Evolutionary conservation across 1,140 invertebrate species (phyloP).

Genomic region (Coenobita brevimanus): DNA sequence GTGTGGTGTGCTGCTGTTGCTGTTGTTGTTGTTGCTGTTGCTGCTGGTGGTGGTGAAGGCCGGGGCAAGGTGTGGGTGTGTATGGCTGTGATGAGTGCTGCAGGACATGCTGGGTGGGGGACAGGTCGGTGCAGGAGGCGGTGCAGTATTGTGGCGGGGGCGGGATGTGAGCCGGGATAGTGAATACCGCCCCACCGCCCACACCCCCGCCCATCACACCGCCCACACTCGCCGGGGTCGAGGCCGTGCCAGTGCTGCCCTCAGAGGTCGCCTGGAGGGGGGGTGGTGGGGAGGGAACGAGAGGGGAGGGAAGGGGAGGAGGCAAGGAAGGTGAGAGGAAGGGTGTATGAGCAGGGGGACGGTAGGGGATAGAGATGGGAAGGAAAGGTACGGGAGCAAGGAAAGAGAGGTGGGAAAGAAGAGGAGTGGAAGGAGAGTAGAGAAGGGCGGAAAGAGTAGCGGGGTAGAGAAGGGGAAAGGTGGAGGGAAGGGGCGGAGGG

Average conservation of each 20-base stretch:
- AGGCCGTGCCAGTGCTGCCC: slow-evolving; percentile 49
- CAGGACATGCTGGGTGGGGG: slow-evolving; percentile 60
- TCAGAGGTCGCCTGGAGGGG: slow-evolving; percentile 42
- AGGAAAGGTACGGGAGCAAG: background rate
- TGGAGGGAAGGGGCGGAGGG: too few relatives aligned
- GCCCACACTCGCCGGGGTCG: slow-evolving; percentile 36
- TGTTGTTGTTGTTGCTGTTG: too few relatives aligned
- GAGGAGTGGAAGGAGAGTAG: background rate
- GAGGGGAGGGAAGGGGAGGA: background rate
- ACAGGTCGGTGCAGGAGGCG: slow-evolving; percentile 58
- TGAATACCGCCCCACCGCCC: slow-evolving; percentile 55
- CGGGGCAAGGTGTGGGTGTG: slow-evolving; percentile 12
- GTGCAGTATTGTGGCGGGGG: slow-evolving; percentile 69
- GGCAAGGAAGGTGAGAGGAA: background rate
- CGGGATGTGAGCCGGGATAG: slow-evolving; percentile 67
- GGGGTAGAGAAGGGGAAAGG: too few relatives aligned
- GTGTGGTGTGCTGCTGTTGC: slow-evolving; percentile 12
- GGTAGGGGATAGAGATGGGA: background rate
- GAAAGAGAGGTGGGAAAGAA: background rate
- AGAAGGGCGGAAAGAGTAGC: too few relatives aligned
- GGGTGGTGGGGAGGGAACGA: background rate
- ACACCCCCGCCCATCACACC: background rate
- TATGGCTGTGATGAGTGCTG: slow-evolving; percentile 46
- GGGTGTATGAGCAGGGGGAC: background rate
- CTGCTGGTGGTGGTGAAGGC: background rate